These are phyloP conservation scores for Solea senegalensis DNA, from an alignment of 2,113 vertebrate species.

Conservation along the genomic window DNA sequence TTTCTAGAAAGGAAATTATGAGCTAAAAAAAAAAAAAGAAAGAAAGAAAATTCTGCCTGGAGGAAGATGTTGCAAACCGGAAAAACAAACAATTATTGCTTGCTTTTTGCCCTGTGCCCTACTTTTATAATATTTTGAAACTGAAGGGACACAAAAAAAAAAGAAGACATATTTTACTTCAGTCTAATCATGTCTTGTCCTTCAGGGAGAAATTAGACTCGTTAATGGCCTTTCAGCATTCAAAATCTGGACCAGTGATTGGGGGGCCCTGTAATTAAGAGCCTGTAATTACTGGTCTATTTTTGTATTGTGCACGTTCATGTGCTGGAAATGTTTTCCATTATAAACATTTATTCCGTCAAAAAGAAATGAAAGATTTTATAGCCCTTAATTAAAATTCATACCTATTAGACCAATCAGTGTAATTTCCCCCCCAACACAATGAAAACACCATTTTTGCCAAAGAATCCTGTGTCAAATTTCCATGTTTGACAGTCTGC, in stretches of 20 bases:
- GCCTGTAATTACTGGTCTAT: not conserved
- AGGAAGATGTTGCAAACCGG: conserved; percentile 38
- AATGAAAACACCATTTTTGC: not conserved
- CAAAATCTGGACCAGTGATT: not conserved
- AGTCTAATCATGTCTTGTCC: not conserved
- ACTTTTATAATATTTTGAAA: too few relatives aligned
- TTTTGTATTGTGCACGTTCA: not conserved
- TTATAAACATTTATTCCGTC: not conserved
- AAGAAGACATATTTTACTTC: not conserved
- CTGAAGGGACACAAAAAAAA: not conserved
- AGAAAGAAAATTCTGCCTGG: not conserved
- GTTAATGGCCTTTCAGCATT: too few relatives aligned
- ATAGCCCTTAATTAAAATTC: not conserved
- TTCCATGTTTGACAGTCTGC: conserved; percentile 14
- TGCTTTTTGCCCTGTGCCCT: not conserved
- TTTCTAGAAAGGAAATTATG: conserved; percentile 47
- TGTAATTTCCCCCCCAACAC: not conserved
- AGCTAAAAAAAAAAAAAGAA: not conserved
- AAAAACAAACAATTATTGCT: conserved; percentile 28
- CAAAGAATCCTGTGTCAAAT: not conserved
- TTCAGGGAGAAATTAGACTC: not conserved
- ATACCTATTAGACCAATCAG: not conserved
- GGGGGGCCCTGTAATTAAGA: not conserved
- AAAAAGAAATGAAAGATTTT: not conserved
- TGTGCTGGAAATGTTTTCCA: not conserved